Conservation (phyloP, 2,888 invertebrate genomes). For the Rhagonycha fulva region DNA sequence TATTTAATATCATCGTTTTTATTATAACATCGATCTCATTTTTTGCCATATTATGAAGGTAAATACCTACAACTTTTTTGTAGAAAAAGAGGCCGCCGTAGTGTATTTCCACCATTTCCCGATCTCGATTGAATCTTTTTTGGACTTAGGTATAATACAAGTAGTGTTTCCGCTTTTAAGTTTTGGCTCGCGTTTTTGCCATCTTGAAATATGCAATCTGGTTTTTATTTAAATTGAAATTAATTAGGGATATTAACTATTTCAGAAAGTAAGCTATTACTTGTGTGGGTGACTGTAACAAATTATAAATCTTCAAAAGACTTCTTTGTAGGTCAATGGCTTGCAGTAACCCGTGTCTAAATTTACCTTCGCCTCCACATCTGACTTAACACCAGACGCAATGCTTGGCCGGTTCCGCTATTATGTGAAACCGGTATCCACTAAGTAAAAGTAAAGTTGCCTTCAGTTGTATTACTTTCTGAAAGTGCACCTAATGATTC, state of each 20-base stretch:
- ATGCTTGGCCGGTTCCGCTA: slow-evolving; percentile 30
- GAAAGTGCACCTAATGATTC: not conserved
- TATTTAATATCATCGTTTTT: not conserved
- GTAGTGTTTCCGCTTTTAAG: not conserved
- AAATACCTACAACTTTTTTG: not conserved
- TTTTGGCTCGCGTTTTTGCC: not conserved
- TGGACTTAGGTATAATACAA: not conserved
- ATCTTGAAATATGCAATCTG: not conserved
- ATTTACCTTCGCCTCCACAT: slow-evolving; percentile 30
- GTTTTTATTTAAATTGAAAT: not conserved
- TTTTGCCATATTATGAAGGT: not conserved
- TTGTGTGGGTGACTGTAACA: not conserved
- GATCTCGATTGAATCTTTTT: not conserved
- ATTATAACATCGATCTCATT: not conserved
- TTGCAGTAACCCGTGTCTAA: slow-evolving; percentile 31
- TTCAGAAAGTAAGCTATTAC: not conserved
- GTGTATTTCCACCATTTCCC: not conserved
- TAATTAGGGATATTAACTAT: not conserved
- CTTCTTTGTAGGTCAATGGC: slow-evolving; percentile 28
- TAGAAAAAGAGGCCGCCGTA: not conserved
- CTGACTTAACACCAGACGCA: slow-evolving; percentile 29
- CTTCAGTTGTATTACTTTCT: not conserved
- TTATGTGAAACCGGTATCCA: slow-evolving; percentile 24
- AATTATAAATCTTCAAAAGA: not conserved
- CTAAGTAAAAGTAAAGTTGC: slow-evolving; percentile 26